Evolutionary conservation across 2,888 invertebrate genomes (phyloP).

Genomic region (Drosophila helvetica): DNA sequence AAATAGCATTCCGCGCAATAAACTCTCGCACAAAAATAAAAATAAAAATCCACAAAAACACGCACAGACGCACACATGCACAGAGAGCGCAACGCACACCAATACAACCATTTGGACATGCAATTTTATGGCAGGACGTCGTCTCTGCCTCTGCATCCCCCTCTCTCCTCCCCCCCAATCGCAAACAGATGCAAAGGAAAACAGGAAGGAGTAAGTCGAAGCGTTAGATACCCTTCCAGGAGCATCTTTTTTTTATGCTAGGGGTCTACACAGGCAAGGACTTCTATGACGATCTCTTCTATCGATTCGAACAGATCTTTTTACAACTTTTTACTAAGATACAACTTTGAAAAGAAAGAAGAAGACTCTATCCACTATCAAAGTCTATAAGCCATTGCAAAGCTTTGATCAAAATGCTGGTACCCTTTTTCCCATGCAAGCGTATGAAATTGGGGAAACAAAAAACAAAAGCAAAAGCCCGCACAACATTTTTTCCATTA

Average conservation of each 20-base stretch:
- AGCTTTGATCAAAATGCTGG: neutral
- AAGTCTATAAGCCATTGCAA: no score
- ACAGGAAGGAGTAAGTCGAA: neutral
- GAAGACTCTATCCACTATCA: no score
- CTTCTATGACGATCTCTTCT: no score
- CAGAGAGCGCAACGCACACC: constrained; percentile 19
- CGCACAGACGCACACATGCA: constrained; percentile 19
- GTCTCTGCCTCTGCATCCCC: constrained; percentile 2
- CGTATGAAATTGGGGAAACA: constrained; percentile 31
- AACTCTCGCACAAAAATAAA: constrained; percentile 57
- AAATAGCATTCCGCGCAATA: constrained; percentile 78
- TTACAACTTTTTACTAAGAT: no score
- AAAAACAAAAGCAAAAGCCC: constrained; percentile 30
- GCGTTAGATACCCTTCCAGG: neutral
- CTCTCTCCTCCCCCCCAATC: constrained; percentile 12
- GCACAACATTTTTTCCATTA: constrained; percentile 69
- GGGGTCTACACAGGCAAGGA: no score
- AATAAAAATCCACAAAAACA: neutral
- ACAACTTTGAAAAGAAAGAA: no score
- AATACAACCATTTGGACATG: constrained; percentile 63
- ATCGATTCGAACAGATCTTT: no score
- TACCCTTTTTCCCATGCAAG: constrained; percentile 12
- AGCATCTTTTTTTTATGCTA: neutral
- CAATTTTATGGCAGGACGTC: constrained; percentile 76
- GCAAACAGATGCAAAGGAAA: constrained; percentile 17